Evolutionary conservation across 1,140 invertebrate species (phyloP).

Genomic region (Papilio glaucus): DNA sequence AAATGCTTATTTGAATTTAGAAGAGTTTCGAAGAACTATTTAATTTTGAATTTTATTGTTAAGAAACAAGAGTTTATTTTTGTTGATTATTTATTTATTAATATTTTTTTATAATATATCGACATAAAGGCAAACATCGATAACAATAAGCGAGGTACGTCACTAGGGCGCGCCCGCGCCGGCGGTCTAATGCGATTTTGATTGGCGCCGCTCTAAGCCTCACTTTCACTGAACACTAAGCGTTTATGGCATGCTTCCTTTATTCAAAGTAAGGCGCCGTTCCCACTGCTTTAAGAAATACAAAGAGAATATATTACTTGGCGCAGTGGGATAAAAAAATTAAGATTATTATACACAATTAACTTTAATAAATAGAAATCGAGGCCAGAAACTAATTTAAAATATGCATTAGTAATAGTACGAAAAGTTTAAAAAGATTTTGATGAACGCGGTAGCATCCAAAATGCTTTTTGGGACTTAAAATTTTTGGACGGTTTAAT

Average conservation of each 20-base stretch:
- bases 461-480: too few species aligned
- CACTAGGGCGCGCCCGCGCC: slow-evolving; percentile 42
- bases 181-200: slow-evolving; percentile 69
- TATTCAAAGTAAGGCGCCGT: slow-evolving; percentile 38
- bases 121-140: neutral
- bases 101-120: neutral
- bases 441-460: neutral
- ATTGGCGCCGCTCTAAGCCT: slow-evolving; percentile 62
- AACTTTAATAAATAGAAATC: slow-evolving; percentile 10
- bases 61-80: too few species aligned
- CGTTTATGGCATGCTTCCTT: slow-evolving; percentile 46
- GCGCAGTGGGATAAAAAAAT: neutral
- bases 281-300: slow-evolving; percentile 10
- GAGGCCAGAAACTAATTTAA: neutral
- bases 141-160: neutral
- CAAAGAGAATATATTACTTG: slow-evolving; percentile 10
- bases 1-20: too few species aligned
- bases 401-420: neutral
- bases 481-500: too few species aligned
- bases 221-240: slow-evolving; percentile 68
- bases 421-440: neutral
- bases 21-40: too few species aligned
- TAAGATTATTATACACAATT: slow-evolving; percentile 3
- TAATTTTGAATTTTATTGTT: too few species aligned
- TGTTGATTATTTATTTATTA: too few species aligned